These are phyloP conservation scores for Melanotaenia parkinsoni DNA, from an alignment of 2,797 vertebrate species.

Conservation along the genomic window DNA sequence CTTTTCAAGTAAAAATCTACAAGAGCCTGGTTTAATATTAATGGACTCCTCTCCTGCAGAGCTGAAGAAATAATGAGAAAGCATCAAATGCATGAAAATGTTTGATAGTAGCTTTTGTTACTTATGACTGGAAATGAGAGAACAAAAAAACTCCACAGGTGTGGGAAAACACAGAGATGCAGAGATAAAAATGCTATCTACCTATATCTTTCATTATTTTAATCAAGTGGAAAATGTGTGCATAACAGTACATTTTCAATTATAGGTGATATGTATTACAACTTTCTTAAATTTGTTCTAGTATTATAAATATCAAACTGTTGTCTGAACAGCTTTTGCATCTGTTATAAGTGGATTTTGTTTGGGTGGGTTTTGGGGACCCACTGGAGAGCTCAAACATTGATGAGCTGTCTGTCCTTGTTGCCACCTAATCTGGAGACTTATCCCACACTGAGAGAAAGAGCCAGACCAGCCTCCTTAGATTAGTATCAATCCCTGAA, in stretches of 20 bases:
- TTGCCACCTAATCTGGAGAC: slow-evolving; percentile 63
- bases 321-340: slow-evolving; percentile 2
- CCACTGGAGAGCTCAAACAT: slow-evolving; percentile 24
- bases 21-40: not conserved
- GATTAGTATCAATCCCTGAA: slow-evolving; percentile 78
- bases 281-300: not conserved
- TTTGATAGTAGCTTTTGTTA: too few species aligned
- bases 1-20: not conserved
- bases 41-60: not conserved
- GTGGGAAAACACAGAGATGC: not conserved
- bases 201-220: not conserved
- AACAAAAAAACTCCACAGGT: not conserved
- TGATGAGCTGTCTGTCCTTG: slow-evolving; percentile 40
- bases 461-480: slow-evolving; percentile 66
- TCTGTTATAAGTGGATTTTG: not conserved
- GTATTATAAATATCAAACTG: not conserved
- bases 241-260: not conserved
- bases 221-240: not conserved
- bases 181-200: not conserved
- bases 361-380: slow-evolving; percentile 35
- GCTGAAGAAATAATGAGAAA: not conserved
- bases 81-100: not conserved
- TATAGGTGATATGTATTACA: not conserved
- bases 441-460: slow-evolving; percentile 60
- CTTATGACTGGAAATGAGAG: not conserved